Evolutionary conservation across 1,140 invertebrate species (phyloP).

Genomic region (Meteorus sp.): DNA sequence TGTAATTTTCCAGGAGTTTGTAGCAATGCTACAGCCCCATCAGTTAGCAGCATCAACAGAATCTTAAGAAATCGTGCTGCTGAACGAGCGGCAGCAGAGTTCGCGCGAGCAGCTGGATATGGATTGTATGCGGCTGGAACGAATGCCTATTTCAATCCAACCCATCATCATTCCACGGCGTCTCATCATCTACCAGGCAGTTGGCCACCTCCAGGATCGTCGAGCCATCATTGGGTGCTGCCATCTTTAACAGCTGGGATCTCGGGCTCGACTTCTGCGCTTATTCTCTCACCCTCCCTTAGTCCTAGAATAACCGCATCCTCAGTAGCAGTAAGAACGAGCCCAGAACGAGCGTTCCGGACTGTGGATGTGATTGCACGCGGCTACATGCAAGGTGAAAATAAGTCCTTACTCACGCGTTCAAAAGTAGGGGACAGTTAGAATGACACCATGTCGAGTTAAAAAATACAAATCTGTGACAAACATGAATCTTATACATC

Average conservation of each 20-base stretch:
- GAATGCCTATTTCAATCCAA: slow-evolving; percentile 65
- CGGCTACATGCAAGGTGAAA: slow-evolving; percentile 60
- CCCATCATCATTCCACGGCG: slow-evolving; percentile 46
- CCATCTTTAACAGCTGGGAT: slow-evolving; percentile 56
- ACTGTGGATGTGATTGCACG: slow-evolving; percentile 60
- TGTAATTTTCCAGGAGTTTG: slow-evolving; percentile 71
- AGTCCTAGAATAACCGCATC: slow-evolving; percentile 58
- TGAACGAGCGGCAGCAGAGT: slow-evolving; percentile 90
- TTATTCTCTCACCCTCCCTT: slow-evolving; percentile 58
- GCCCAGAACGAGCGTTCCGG: slow-evolving; percentile 57
- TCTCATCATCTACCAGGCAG: slow-evolving; percentile 58
- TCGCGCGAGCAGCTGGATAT: slow-evolving; percentile 87
- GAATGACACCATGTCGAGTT: no score
- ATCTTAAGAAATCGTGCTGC: slow-evolving; percentile 89
- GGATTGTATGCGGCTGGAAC: slow-evolving; percentile 74
- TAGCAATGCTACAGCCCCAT: slow-evolving; percentile 87
- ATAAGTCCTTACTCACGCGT: no score
- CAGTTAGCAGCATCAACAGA: slow-evolving; percentile 90
- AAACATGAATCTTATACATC: no score
- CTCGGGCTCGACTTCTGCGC: slow-evolving; percentile 54
- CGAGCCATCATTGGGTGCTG: slow-evolving; percentile 55
- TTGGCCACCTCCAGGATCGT: slow-evolving; percentile 49
- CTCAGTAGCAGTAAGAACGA: slow-evolving; percentile 55
- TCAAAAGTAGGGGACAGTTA: no score
- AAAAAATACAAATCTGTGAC: no score